Evolutionary conservation across 1,140 invertebrate genomes (phyloP).

Genomic region (Stratiolaelaps scimitus): DNA sequence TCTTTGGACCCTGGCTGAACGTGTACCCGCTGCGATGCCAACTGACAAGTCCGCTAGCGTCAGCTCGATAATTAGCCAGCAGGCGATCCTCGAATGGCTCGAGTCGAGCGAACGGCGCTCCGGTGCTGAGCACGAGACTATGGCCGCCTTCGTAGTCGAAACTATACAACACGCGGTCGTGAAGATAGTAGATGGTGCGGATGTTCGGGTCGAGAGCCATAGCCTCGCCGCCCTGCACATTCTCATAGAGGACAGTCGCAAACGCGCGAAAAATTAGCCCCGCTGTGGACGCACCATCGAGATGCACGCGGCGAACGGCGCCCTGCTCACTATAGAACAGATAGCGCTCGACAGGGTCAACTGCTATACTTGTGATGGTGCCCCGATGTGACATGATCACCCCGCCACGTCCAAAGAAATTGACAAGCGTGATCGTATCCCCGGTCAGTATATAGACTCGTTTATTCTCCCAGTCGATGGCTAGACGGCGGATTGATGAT

Average conservation of each 20-base stretch:
- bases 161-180: constrained; percentile 10
- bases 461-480: constrained; percentile 11
- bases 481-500: background rate
- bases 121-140: background rate
- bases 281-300: background rate
- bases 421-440: background rate
- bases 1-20: background rate
- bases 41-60: background rate
- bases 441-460: constrained; percentile 14
- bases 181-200: background rate
- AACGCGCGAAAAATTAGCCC: constrained; percentile 1
- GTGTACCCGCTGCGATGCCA: constrained; percentile 2
- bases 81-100: constrained; percentile 24
- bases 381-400: background rate
- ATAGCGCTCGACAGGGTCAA: constrained; percentile 13
- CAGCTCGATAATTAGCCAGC: background rate
- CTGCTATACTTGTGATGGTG: constrained; percentile 1
- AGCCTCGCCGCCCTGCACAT: background rate
- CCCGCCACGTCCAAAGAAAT: constrained; percentile 18
- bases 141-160: constrained; percentile 10
- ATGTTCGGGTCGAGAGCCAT: constrained; percentile 11
- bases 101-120: background rate
- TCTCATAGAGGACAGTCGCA: background rate
- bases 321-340: constrained; percentile 13
- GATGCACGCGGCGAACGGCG: background rate